Evolutionary conservation across 2,888 invertebrate species (phyloP).

Genomic region (Drosophila infuscata): DNA sequence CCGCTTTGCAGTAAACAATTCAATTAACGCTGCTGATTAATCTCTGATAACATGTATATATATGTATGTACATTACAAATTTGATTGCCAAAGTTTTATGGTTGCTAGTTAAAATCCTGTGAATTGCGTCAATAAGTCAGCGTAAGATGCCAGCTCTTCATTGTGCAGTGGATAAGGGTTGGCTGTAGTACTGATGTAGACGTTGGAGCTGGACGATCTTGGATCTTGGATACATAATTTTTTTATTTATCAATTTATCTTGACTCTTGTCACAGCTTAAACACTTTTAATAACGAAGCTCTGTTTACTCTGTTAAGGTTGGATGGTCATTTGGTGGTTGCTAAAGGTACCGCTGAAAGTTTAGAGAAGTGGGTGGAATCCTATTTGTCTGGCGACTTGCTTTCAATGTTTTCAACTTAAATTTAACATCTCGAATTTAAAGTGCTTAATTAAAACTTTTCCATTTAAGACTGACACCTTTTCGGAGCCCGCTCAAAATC

Average conservation of each 20-base stretch:
- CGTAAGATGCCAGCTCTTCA: background rate
- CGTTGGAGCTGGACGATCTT: background rate
- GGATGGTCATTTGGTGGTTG: background rate
- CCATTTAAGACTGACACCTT: constrained; percentile 20
- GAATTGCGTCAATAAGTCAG: constrained; percentile 3
- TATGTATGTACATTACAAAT: background rate
- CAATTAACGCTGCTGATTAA: constrained; percentile 4
- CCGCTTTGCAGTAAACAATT: background rate
- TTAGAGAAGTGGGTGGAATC: background rate
- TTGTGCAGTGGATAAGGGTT: background rate
- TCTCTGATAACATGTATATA: background rate
- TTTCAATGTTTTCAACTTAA: constrained; percentile 2
- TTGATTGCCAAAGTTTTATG: background rate
- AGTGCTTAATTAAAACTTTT: constrained; percentile 58
- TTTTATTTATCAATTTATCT: background rate
- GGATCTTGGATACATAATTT: background rate
- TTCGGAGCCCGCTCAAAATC: constrained; percentile 16
- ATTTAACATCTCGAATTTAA: constrained; percentile 23
- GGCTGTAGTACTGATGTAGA: background rate
- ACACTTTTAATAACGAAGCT: background rate
- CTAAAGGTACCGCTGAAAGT: background rate
- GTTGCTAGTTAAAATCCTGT: background rate
- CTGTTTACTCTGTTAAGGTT: constrained; percentile 9
- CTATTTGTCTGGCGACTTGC: background rate
- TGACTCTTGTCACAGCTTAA: background rate